A percentile compares a stretch with the other conserved stretches of the same genome.
These are phyloP conservation scores for Cheilosia impressa DNA, from an alignment of 2,888 invertebrate species.

Conservation along the genomic window DNA sequence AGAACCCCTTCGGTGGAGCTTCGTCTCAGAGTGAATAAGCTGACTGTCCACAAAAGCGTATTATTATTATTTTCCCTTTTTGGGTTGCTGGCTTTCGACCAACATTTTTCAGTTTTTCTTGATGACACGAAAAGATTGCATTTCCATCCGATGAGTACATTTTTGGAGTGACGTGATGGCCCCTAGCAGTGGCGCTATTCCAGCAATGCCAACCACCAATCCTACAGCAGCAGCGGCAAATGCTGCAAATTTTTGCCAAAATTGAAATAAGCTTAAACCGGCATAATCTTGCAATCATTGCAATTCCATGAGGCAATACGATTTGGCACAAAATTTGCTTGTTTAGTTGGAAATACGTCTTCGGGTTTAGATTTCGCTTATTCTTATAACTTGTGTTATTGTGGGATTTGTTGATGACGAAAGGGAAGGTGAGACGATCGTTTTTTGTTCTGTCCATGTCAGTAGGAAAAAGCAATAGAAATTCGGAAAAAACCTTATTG, in stretches of 20 bases:
- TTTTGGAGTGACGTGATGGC: constrained; percentile 74
- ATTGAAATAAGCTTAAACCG: constrained; percentile 75
- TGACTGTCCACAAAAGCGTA: constrained; percentile 71
- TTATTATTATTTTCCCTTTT: constrained; percentile 69
- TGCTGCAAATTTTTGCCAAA: constrained; percentile 73
- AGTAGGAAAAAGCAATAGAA: background rate
- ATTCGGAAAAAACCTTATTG: background rate
- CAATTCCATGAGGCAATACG: constrained; percentile 64
- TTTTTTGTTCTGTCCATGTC: background rate
- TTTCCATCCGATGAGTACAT: constrained; percentile 74
- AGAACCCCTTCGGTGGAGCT: constrained; percentile 32
- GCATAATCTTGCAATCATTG: constrained; percentile 71
- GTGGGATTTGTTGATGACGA: constrained; percentile 51
- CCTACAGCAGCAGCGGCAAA: constrained; percentile 41
- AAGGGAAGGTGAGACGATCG: constrained; percentile 32
- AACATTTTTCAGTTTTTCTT: constrained; percentile 71
- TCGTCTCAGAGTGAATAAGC: constrained; percentile 46
- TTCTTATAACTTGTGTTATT: constrained; percentile 31
- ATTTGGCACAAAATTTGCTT: constrained; percentile 74
- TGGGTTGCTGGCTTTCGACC: constrained; percentile 59
- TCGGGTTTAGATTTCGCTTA: constrained; percentile 38
- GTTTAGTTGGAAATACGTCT: constrained; percentile 72
- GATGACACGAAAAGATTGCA: constrained; percentile 75
- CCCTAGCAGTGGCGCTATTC: constrained; percentile 70
- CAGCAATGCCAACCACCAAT: constrained; percentile 61